These are phyloP conservation scores for Cephus spinipes DNA, from an alignment of 2,888 invertebrate species.

Conservation along the genomic window DNA sequence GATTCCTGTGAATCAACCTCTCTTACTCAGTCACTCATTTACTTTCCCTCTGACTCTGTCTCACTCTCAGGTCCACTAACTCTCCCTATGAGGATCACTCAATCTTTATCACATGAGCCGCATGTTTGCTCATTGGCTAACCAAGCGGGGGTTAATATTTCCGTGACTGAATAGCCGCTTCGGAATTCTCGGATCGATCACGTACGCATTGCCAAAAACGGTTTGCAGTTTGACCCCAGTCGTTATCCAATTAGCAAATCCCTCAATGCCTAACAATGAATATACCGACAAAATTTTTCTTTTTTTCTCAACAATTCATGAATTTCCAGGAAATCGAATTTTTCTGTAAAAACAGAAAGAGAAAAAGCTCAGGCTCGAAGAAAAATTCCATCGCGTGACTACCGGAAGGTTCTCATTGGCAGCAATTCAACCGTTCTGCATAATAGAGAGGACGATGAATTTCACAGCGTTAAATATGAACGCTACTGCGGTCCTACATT, in stretches of 20 bases:
- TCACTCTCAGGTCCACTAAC: background rate
- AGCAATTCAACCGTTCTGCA: conserved; percentile 23
- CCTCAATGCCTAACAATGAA: background rate
- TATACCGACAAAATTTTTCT: background rate
- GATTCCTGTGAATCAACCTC: conserved; percentile 40
- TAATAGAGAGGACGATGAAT: conserved; percentile 3
- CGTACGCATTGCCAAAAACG: background rate
- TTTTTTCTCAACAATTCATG: background rate
- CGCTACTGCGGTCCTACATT: background rate
- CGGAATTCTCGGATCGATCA: background rate
- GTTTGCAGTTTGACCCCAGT: background rate
- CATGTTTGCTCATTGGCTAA: background rate
- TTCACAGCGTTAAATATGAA: background rate
- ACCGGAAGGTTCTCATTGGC: conserved; percentile 32
- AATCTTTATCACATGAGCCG: background rate
- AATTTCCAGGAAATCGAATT: background rate
- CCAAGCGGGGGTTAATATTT: background rate
- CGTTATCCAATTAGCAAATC: background rate
- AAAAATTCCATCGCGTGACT: background rate
- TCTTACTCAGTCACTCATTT: conserved; percentile 2
- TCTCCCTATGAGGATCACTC: background rate
- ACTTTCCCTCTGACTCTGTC: conserved; percentile 1
- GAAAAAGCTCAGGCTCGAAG: background rate
- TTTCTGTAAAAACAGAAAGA: background rate
- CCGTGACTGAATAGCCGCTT: background rate